A percentile compares a stretch with the other conserved stretches of the same genome.
Conservation (phyloP, 1,140 invertebrate genomes). For the Philopotamus ludificatus region DNA sequence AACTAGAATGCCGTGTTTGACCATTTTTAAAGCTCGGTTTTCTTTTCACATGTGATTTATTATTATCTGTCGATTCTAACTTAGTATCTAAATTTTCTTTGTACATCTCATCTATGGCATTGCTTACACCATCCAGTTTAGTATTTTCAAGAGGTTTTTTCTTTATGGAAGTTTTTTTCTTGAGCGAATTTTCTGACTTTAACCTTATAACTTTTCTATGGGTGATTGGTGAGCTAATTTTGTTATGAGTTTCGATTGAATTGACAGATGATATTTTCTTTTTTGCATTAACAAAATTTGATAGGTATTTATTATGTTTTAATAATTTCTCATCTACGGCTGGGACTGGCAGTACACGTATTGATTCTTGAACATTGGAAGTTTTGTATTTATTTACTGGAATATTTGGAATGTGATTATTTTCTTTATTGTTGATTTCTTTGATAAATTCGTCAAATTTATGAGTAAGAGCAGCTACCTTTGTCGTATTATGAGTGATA, state of each 20-base stretch:
- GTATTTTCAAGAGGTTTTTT: constrained; percentile 20
- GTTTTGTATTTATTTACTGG: constrained; percentile 43
- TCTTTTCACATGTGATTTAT: constrained; percentile 26
- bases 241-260: constrained; percentile 48
- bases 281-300: constrained; percentile 48
- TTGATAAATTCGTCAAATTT: constrained; percentile 57
- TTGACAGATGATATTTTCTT: constrained; percentile 48
- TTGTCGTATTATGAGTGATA: constrained; percentile 52
- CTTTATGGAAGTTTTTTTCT: constrained; percentile 29
- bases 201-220: constrained; percentile 51
- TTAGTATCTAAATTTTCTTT: neutral
- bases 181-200: constrained; percentile 50
- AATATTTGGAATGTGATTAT: constrained; percentile 50
- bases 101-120: neutral
- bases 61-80: neutral
- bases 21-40: constrained; percentile 40
- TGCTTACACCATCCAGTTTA: neutral
- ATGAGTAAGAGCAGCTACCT: constrained; percentile 57
- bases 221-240: constrained; percentile 45
- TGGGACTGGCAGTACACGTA: constrained; percentile 51
- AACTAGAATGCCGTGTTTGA: constrained; percentile 23
- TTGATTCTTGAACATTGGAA: too few relatives aligned
- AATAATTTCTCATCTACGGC: constrained; percentile 50
- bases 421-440: constrained; percentile 48
- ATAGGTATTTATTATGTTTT: constrained; percentile 53